These are phyloP conservation scores for Hemichromis elongatus DNA, from an alignment of 2,113 vertebrate species.

Conservation along the genomic window DNA sequence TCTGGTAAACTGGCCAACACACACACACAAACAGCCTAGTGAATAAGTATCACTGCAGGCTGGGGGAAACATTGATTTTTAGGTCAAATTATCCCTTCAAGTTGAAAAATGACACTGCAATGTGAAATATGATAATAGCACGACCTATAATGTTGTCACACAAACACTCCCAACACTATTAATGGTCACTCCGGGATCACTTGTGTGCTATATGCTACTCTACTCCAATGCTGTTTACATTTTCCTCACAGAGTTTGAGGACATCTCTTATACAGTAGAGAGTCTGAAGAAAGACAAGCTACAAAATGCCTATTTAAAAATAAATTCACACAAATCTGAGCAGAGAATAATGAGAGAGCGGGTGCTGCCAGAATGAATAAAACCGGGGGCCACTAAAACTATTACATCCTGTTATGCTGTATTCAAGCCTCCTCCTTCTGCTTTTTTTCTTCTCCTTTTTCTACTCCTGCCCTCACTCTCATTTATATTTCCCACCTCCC, in stretches of 20 bases:
- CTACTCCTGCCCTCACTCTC: background rate
- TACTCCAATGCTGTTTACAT: background rate
- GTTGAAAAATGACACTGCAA: background rate
- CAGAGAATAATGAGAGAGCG: slow-evolving; percentile 4
- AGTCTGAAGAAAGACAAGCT: background rate
- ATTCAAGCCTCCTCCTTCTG: slow-evolving; percentile 9
- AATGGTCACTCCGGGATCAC: background rate
- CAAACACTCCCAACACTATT: background rate
- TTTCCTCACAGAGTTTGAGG: background rate
- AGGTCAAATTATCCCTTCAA: background rate
- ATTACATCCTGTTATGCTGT: slow-evolving; percentile 33
- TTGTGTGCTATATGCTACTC: background rate
- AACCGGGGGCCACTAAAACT: slow-evolving; percentile 24
- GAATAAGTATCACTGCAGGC: background rate
- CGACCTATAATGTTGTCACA: background rate
- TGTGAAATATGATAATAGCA: background rate
- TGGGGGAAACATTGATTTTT: background rate
- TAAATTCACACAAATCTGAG: slow-evolving; percentile 9
- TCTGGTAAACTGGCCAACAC: background rate
- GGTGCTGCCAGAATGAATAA: slow-evolving; percentile 21
- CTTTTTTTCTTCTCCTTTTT: slow-evolving; percentile 14
- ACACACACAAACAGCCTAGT: background rate
- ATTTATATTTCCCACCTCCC: background rate
- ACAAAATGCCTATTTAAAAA: background rate
- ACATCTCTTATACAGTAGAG: background rate